A percentile compares a stretch with the other conserved stretches of the same genome.
Conservation (phyloP, 2,888 invertebrate genomes). For the Reticulitermes lucifugus region DNA sequence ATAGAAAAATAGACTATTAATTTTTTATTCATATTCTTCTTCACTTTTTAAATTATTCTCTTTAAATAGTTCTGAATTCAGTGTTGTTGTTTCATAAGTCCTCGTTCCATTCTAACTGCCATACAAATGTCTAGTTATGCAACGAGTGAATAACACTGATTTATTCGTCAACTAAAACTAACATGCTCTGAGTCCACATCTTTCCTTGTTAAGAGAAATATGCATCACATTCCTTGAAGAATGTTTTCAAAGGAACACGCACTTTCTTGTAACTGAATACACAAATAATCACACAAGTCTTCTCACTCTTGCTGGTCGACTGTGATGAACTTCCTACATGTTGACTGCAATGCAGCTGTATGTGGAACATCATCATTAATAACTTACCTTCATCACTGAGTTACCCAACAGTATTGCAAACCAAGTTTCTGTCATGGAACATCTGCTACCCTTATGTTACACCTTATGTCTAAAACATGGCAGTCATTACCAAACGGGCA, state of each 20-base stretch:
- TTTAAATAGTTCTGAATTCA: slow-evolving; percentile 42
- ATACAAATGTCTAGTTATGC: slow-evolving; percentile 3
- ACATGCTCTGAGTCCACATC: neutral
- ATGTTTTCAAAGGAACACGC: neutral
- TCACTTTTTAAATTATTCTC: slow-evolving; percentile 44
- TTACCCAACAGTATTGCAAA: neutral
- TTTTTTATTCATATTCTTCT: slow-evolving; percentile 44
- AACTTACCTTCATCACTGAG: slow-evolving; percentile 7
- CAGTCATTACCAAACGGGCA: neutral
- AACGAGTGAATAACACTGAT: slow-evolving; percentile 11
- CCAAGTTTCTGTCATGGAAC: neutral
- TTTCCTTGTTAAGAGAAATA: slow-evolving; percentile 15
- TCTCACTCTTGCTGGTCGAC: neutral
- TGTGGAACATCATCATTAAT: neutral
- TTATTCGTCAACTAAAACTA: neutral
- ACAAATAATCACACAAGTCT: neutral
- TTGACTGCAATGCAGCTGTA: neutral
- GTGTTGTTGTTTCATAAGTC: slow-evolving; percentile 27
- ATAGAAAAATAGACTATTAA: slow-evolving; percentile 55
- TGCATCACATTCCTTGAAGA: slow-evolving; percentile 13
- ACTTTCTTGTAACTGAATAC: slow-evolving; percentile 14
- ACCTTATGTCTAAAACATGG: neutral
- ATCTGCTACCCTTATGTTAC: neutral
- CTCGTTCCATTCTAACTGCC: neutral
- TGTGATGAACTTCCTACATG: neutral